Conservation (phyloP, 2,113 vertebrate genomes). For the Malaclemys terrapin region DNA sequence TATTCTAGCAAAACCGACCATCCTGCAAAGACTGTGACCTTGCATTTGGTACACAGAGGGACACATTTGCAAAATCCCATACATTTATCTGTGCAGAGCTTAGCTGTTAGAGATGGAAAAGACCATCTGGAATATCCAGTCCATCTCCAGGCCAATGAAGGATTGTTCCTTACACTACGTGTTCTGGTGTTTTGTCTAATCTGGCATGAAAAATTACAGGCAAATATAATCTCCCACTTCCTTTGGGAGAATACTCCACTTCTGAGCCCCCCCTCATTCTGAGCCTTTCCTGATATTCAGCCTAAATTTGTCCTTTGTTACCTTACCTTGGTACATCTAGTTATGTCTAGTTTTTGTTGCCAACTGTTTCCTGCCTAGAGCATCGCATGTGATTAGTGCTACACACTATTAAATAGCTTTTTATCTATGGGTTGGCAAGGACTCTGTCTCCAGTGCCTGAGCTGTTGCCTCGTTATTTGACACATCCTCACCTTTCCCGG, state of each 20-base stretch:
- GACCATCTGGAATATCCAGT: not conserved
- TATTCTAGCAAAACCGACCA: not conserved
- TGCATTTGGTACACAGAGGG: not conserved
- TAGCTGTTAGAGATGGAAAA: not conserved
- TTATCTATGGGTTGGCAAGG: not conserved
- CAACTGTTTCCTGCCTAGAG: conserved; percentile 9
- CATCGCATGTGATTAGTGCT: not conserved
- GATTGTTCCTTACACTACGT: not conserved
- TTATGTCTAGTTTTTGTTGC: not conserved
- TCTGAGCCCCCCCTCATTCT: not conserved
- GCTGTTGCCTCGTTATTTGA: conserved; percentile 42
- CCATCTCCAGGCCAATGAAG: not conserved
- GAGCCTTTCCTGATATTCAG: not conserved
- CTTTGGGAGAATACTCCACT: not conserved
- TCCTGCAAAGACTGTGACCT: not conserved
- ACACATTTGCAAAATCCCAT: not conserved
- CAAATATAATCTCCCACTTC: not conserved
- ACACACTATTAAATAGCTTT: conserved; percentile 11
- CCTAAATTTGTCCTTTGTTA: not conserved
- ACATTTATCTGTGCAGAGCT: not conserved
- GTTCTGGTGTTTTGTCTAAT: not conserved
- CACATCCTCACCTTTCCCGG: conserved; percentile 18
- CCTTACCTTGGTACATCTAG: not conserved
- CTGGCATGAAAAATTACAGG: not conserved
- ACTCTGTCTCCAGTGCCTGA: not conserved